Base-by-base conservation (phyloP, 23 tunicate genomes). In the Ciona savignyi region DNA sequence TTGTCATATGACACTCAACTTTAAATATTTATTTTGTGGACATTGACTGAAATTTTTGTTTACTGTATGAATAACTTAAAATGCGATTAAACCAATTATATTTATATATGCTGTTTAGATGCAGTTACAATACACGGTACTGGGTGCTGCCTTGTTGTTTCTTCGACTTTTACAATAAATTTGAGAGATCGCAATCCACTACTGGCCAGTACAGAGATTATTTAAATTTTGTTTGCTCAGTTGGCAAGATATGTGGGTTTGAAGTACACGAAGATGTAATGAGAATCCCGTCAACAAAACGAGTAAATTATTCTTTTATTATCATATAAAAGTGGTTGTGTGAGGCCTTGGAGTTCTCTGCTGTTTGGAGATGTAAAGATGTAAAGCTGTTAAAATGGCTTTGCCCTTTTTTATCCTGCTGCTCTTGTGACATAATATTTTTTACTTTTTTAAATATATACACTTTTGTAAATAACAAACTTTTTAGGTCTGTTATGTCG, bases 201-300 rank as follows among this genome's bases (percentile, higher is more conserved):
- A 11, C 22, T 21, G 77, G 89, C 9, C 99, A 94, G 60, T 94
- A 94, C 60, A 25, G 77, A 3, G 89, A 94, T 30, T 94, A 94
- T 42, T 35, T 94, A 23, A 60, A 63, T 3, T 94, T 61, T 83
- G 95, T 94, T 11, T 49, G 67, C 32, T 23, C 61, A 25, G 62
- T 95, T 31, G 83, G 87, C 24, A 25, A 63, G 32, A 66, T 33
- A 66, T 91, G 99, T 65, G 93, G 83, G 1, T 89, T 72, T 35
- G 77, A 84, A 25, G 68, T 82, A 11, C 27, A 65, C 25, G 75
- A 67, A 24, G 99, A 95, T 72, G 99, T 91, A 27, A 88, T 95
- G 96, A 76, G 99, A 77, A 95, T 95, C 11, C 99, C 99, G 19
- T 85, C 93, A 23, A 95, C 99, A 24, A 95, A 95, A 56, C 33